A percentile compares a stretch with the other conserved stretches of the same genome.
phyloP scores from a whole-genome alignment of 2,797 vertebrate species.

The Hemitrygon akajei region DNA sequence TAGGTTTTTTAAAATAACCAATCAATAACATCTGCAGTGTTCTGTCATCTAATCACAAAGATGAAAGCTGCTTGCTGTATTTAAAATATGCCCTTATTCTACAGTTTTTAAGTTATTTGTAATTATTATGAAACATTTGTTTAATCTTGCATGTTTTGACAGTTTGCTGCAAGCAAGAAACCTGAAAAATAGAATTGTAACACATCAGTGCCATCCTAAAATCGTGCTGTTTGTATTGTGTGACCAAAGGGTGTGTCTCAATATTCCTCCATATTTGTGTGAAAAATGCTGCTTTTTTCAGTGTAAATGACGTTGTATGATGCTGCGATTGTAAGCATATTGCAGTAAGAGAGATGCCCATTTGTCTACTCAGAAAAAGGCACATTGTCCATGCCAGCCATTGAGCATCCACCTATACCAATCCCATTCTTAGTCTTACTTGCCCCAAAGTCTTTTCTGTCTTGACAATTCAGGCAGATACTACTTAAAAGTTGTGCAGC shows the following conservation, averaged over 20 bases:
- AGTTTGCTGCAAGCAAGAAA: background rate
- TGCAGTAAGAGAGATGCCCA: background rate
- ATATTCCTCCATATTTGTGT: background rate
- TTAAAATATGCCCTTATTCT: background rate
- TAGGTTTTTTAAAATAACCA: background rate
- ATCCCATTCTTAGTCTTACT: too few relatives aligned
- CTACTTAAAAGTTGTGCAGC: background rate
- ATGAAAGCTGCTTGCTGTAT: background rate
- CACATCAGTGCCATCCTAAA: background rate
- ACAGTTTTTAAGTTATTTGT: constrained; percentile 43
- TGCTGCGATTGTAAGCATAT: background rate
- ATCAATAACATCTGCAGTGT: background rate
- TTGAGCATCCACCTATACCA: too few relatives aligned
- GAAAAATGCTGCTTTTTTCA: background rate
- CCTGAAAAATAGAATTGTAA: background rate
- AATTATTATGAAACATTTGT: constrained; percentile 44
- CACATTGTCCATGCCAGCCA: too few relatives aligned
- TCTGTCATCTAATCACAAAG: background rate
- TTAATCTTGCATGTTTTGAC: constrained; percentile 45
- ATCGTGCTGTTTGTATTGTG: background rate
- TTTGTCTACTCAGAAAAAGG: too few relatives aligned
- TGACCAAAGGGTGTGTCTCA: background rate
- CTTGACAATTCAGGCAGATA: background rate
- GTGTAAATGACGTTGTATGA: background rate
- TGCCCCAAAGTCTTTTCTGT: background rate